Evolutionary conservation across 2,113 vertebrate species (phyloP).

Genomic region (Heterocephalus glaber): DNA sequence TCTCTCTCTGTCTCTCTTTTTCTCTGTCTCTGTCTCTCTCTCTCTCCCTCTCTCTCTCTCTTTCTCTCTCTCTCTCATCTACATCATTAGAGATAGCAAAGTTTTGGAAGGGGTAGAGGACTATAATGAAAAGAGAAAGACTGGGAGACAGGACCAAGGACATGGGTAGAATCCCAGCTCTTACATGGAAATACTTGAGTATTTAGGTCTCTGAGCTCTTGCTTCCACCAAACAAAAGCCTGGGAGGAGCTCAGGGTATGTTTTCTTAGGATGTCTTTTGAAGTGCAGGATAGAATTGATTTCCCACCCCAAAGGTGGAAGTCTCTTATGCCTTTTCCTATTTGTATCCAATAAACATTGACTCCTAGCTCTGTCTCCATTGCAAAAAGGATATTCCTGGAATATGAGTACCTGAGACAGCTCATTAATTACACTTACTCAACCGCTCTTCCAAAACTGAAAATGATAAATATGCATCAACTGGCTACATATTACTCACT

Average conservation of each 20-base stretch:
- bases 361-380: not conserved
- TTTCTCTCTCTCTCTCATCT: not conserved
- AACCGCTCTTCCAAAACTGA: slow-evolving; percentile 4
- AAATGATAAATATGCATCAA: not conserved
- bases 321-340: not conserved
- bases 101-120: not conserved
- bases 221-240: not conserved
- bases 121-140: not conserved
- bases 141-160: not conserved
- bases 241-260: not conserved
- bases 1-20: not conserved
- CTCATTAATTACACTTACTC: not conserved
- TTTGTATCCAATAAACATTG: not conserved
- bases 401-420: not conserved
- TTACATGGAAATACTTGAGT: not conserved
- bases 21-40: not conserved
- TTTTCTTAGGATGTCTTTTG: not conserved
- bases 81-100: not conserved
- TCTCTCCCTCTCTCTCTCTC: not conserved
- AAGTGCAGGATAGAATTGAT: not conserved
- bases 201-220: not conserved
- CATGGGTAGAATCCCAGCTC: not conserved
- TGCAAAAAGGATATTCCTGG: not conserved
- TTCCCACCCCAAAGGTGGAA: not conserved
- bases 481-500: not conserved